phyloP scores from a whole-genome alignment of 2,113 vertebrate species.

The Larimichthys polyactis region DNA sequence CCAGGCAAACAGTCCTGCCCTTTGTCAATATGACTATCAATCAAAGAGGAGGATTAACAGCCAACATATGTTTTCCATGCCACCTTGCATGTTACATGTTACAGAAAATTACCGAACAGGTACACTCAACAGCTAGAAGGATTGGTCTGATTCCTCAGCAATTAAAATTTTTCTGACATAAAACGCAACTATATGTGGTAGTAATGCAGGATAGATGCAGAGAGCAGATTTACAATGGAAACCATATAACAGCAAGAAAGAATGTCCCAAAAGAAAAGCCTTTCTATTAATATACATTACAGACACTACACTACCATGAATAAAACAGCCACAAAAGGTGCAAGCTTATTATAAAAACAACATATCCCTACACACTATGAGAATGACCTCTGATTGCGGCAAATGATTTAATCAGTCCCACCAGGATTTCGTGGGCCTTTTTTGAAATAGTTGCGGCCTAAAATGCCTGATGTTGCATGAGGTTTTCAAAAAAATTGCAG shows the following conservation, averaged over 20 bases:
- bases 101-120: not conserved
- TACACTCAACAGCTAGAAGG: not conserved
- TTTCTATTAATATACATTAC: not conserved
- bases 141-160: not conserved
- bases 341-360: not conserved
- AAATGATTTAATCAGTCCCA: not conserved
- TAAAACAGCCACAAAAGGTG: not conserved
- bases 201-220: not conserved
- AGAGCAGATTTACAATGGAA: not conserved
- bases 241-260: not conserved
- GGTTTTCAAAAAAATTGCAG: too few species aligned
- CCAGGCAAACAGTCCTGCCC: constrained; percentile 24
- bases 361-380: not conserved
- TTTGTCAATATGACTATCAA: constrained; percentile 37
- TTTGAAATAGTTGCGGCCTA: too few species aligned
- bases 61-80: not conserved
- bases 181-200: not conserved
- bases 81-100: not conserved
- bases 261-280: not conserved
- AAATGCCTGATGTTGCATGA: too few species aligned
- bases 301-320: not conserved
- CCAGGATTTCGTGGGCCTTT: too few species aligned
- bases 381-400: not conserved
- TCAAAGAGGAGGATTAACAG: constrained; percentile 11
- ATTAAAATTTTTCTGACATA: not conserved